phyloP scores from a whole-genome alignment of 2,797 vertebrate genomes.

The Pelobates cultripes region DNA sequence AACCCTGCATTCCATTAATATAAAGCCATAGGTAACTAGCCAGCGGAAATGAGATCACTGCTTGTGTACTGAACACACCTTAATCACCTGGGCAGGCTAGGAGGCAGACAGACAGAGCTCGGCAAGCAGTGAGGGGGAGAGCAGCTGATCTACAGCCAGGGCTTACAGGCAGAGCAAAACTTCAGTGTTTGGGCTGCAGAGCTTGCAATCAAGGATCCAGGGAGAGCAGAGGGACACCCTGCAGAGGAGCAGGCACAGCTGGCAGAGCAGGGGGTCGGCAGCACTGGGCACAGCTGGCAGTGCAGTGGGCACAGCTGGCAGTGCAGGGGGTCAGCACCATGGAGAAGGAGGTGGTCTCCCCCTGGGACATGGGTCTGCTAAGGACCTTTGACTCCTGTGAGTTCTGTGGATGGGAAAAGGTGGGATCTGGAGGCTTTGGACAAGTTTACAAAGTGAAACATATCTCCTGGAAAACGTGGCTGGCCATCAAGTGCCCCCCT shows the following conservation, averaged over 20 bases:
- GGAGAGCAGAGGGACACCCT: too few relatives aligned
- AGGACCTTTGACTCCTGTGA: constrained; percentile 88
- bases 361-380: constrained; percentile 87
- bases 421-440: constrained; percentile 95
- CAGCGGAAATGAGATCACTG: constrained; percentile 76
- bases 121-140: constrained; percentile 37
- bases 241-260: too few relatives aligned
- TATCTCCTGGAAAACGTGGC: constrained; percentile 95
- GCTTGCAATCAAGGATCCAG: too few relatives aligned
- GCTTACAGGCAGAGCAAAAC: too few relatives aligned
- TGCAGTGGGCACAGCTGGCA: constrained; percentile 7
- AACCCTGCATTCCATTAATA: background rate
- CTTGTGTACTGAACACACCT: constrained; percentile 63
- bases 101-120: constrained; percentile 47
- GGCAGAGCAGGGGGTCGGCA: too few relatives aligned
- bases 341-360: constrained; percentile 78
- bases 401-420: constrained; percentile 93
- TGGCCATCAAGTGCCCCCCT: constrained; percentile 97
- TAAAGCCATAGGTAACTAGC: constrained; percentile 1
- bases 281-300: constrained; percentile 50
- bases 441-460: constrained; percentile 98
- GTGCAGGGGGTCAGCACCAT: constrained; percentile 68
- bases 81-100: constrained; percentile 72
- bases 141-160: background rate
- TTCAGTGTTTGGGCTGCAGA: too few relatives aligned